These are phyloP conservation scores for Rapana venosa DNA, from an alignment of 2,888 invertebrate species.

Conservation along the genomic window DNA sequence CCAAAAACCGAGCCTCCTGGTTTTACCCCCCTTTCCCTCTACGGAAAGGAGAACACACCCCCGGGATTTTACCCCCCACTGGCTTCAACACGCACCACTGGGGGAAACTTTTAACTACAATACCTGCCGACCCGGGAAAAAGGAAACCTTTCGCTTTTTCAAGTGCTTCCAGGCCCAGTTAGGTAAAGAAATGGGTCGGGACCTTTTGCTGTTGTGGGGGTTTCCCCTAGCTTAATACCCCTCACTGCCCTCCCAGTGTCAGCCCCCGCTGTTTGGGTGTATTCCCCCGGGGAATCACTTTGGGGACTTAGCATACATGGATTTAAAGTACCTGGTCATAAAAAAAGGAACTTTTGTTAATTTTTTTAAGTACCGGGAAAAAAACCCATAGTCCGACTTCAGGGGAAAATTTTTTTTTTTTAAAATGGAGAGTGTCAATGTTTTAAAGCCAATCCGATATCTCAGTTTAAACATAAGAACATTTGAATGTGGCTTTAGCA, in stretches of 20 bases:
- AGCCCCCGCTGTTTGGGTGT: background rate
- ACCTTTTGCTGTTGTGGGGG: too few relatives aligned
- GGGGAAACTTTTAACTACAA: conserved; percentile 26
- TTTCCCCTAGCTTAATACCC: background rate
- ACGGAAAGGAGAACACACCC: conserved; percentile 59
- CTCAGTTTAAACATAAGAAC: too few relatives aligned
- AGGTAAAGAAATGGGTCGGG: too few relatives aligned
- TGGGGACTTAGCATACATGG: background rate
- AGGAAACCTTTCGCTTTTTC: conserved; percentile 57
- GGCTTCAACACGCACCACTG: conserved; percentile 62
- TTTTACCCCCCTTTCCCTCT: conserved; percentile 59
- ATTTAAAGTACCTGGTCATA: background rate
- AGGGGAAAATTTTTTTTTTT: too few relatives aligned
- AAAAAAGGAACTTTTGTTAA: too few relatives aligned
- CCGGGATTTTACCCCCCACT: conserved; percentile 58
- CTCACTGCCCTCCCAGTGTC: background rate
- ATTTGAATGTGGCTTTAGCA: too few relatives aligned
- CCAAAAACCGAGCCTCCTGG: conserved; percentile 57
- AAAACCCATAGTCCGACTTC: too few relatives aligned
- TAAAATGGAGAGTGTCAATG: too few relatives aligned
- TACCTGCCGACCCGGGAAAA: conserved; percentile 6
- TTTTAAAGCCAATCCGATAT: too few relatives aligned
- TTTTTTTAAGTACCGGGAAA: too few relatives aligned
- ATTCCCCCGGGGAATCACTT: background rate
- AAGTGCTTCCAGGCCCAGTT: conserved; percentile 62